Evolutionary conservation across 2,113 vertebrate genomes (phyloP), one percentile per base, ranked within the genome.

Genomic region (Scartelaos histophorus): DNA sequence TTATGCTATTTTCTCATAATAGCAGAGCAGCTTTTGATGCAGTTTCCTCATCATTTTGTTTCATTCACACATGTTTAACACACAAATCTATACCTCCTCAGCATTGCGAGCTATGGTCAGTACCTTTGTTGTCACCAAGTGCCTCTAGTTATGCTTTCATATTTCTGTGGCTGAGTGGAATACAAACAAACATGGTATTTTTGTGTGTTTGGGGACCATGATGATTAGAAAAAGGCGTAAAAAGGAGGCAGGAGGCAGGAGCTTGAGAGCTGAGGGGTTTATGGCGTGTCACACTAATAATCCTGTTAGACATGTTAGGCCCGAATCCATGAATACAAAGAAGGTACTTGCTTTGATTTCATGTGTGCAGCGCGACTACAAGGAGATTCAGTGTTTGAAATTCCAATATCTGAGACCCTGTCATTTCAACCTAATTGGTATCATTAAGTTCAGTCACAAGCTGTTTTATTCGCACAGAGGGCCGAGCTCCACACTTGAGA

Each of bases 291-390:
- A 74, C 53, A 85, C 78, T 77, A 87, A 86, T 90, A 88, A 85
- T 90, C 77, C 70, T 77, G 73, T 82, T 85, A 75, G 78, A 82
- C 74, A 83, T 81, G 81, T 84, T 79, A 76, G 73, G 75, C 71
- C 66, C 60, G 84, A 86, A 67, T 74, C 74, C 71, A 81, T 88
- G 85, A 88, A 90, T 89, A 88, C 79, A 89, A 90, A 89, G 69
- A 70, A 74, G 81, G 68, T 35, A 57, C 70, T 83, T 68, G 69
- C 80, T 79, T 87, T 85, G 78, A 88, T 85, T 90, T 74, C 73
- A 73, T 47, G 66, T 71, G 79, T 38, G 61, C 34, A 69, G 54
- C 62, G 19, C 51, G 82, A 81, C 62, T 70, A 77, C 69, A 76
- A 47, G 64, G 38, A 70, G 75, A 78, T 76, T 38, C 60, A 67